Conservation (phyloP, 2,888 invertebrate species). For the Erebia aethiops region DNA sequence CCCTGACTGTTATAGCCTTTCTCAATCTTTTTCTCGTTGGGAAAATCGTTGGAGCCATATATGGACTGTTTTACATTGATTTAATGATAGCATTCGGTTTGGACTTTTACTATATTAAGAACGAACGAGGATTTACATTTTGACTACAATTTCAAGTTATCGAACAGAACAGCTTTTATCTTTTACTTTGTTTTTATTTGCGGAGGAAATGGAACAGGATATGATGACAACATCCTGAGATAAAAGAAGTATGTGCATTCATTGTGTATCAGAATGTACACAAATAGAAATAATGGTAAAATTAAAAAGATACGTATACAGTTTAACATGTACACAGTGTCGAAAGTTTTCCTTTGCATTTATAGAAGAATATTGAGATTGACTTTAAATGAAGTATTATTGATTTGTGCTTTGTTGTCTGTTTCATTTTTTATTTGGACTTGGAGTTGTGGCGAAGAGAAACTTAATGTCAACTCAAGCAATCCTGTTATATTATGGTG, state of each 20-base stretch:
- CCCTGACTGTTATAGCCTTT: conserved; percentile 54
- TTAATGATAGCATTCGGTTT: conserved; percentile 65
- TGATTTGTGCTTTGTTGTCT: conserved; percentile 46
- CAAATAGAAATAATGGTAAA: conserved; percentile 15
- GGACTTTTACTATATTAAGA: conserved; percentile 65
- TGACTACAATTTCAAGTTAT: conserved; percentile 42
- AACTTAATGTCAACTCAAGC: conserved; percentile 37
- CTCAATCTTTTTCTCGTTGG: conserved; percentile 51
- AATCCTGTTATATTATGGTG: conserved; percentile 72
- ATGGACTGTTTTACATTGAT: conserved; percentile 70
- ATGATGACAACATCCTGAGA: conserved; percentile 30
- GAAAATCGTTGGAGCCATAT: conserved; percentile 63
- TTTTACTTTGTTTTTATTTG: conserved; percentile 13
- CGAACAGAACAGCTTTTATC: not conserved
- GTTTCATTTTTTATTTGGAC: conserved; percentile 48
- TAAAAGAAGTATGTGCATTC: conserved; percentile 10
- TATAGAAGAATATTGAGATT: conserved; percentile 51
- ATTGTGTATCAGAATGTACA: not conserved
- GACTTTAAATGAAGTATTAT: conserved; percentile 51
- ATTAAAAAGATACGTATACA: conserved; percentile 24
- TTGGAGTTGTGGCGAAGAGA: conserved; percentile 39
- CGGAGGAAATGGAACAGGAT: conserved; percentile 1
- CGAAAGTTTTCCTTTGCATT: conserved; percentile 48
- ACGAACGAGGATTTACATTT: conserved; percentile 64
- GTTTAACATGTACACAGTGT: conserved; percentile 39